Percentiles rank a stretch among this genome's conserved stretches.
Evolutionary conservation across 2,113 vertebrate species (phyloP).

Genomic region (crab-eating macaque (Macaca fascicularis)): DNA sequence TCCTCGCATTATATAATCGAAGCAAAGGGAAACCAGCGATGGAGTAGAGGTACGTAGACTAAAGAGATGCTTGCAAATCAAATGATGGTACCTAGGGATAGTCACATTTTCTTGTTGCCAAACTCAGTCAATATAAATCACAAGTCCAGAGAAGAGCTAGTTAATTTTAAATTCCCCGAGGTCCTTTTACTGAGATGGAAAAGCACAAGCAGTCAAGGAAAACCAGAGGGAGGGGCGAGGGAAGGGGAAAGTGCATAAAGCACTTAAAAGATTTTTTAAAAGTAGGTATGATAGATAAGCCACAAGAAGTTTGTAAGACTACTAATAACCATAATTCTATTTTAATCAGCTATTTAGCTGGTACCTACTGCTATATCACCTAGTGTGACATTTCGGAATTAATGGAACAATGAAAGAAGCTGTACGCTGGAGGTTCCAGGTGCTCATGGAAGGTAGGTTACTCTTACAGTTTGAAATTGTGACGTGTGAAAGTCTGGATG

Average conservation of each 20-base stretch:
- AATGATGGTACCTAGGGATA: constrained; percentile 60
- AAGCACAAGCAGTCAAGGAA: neutral
- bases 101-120: constrained; percentile 25
- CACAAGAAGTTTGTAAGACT: constrained; percentile 11
- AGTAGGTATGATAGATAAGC: constrained; percentile 43
- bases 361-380: constrained; percentile 76
- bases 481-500: neutral
- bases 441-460: constrained; percentile 62
- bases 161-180: constrained; percentile 53
- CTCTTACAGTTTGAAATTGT: neutral
- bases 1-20: constrained; percentile 78
- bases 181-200: constrained; percentile 60
- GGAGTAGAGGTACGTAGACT: constrained; percentile 80
- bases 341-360: constrained; percentile 81
- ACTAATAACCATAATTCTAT: constrained; percentile 76
- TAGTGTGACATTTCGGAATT: constrained; percentile 73
- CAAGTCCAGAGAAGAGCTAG: constrained; percentile 41
- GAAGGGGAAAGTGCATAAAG: constrained; percentile 4
- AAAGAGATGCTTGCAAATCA: constrained; percentile 69
- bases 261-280: neutral
- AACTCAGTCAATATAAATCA: constrained; percentile 39
- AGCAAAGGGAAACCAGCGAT: constrained; percentile 80
- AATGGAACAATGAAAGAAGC: constrained; percentile 43
- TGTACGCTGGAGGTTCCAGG: neutral
- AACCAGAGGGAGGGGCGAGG: constrained; percentile 25